Percentiles rank a stretch among this genome's conserved stretches.
phyloP scores from a whole-genome alignment of 1,140 invertebrate genomes.

The Drosophila guanche region DNA sequence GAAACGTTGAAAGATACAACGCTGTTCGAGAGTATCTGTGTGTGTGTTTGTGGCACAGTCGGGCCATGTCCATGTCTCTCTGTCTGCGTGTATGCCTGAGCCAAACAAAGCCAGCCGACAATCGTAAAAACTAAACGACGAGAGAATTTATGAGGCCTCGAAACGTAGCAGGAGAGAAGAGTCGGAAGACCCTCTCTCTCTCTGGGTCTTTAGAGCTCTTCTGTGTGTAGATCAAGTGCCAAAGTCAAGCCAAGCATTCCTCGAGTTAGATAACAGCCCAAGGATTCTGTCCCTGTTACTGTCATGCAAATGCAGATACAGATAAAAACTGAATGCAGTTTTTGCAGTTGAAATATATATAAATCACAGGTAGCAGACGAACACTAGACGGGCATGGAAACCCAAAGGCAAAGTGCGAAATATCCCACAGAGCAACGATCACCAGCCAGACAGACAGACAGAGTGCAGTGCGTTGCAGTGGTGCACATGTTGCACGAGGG shows the following conservation, averaged over 20 bases:
- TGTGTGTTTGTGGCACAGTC: slow-evolving; percentile 9
- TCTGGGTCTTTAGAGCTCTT: slow-evolving; percentile 18
- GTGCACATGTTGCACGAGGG: slow-evolving; percentile 10
- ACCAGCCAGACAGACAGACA: no score
- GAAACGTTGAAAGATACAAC: slow-evolving; percentile 71
- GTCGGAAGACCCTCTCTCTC: background rate
- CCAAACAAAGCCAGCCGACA: slow-evolving; percentile 77
- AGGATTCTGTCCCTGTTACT: slow-evolving; percentile 50
- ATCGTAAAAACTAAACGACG: slow-evolving; percentile 80
- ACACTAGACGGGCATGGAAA: slow-evolving; percentile 29
- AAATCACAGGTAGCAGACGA: slow-evolving; percentile 48
- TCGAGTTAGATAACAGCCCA: slow-evolving; percentile 68
- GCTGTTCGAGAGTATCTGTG: slow-evolving; percentile 45
- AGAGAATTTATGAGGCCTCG: slow-evolving; percentile 72
- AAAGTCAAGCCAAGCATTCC: slow-evolving; percentile 66
- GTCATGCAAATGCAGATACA: slow-evolving; percentile 64
- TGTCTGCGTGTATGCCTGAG: slow-evolving; percentile 24
- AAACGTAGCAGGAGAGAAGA: no score
- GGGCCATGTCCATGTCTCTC: slow-evolving; percentile 1
- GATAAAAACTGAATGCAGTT: slow-evolving; percentile 56
- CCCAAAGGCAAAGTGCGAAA: slow-evolving; percentile 68
- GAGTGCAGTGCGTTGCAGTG: background rate
- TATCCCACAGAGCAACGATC: slow-evolving; percentile 67
- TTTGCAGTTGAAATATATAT: slow-evolving; percentile 46
- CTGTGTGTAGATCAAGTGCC: slow-evolving; percentile 70